phyloP scores from a whole-genome alignment of 2,113 vertebrate species.

The Odocoileus hemionus region DNA sequence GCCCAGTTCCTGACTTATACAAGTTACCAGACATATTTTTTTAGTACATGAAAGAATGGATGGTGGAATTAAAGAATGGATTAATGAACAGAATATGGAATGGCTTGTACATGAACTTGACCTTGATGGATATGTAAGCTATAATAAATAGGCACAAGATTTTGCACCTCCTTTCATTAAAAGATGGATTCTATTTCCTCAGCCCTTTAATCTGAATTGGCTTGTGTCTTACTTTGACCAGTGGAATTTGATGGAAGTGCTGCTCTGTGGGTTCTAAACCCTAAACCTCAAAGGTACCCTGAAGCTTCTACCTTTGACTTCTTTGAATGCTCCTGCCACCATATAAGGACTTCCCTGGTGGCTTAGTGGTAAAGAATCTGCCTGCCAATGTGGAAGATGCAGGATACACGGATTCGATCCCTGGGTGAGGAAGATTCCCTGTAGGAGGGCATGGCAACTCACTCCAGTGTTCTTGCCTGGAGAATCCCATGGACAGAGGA shows the following conservation, averaged over 20 bases:
- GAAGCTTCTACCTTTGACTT: neutral
- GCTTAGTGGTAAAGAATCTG: neutral
- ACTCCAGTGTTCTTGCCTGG: neutral
- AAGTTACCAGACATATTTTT: neutral
- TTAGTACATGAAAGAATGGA: neutral
- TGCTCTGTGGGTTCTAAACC: neutral
- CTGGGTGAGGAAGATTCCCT: neutral
- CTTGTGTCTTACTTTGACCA: neutral
- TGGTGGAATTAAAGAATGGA: neutral
- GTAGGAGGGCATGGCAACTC: neutral
- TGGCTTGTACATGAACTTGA: constrained; percentile 12
- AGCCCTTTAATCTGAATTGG: neutral
- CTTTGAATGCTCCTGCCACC: neutral
- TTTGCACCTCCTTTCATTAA: neutral
- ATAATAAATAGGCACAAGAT: neutral
- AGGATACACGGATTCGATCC: neutral
- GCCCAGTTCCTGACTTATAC: neutral
- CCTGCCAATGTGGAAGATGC: neutral
- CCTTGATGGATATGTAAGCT: neutral
- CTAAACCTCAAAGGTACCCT: neutral
- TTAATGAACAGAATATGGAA: neutral
- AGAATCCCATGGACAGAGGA: neutral
- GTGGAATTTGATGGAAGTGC: neutral
- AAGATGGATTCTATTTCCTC: neutral
- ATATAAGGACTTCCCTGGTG: neutral